These are phyloP conservation scores for Neelides sp. DNA, from an alignment of 1,140 invertebrate genomes.

Conservation along the genomic window DNA sequence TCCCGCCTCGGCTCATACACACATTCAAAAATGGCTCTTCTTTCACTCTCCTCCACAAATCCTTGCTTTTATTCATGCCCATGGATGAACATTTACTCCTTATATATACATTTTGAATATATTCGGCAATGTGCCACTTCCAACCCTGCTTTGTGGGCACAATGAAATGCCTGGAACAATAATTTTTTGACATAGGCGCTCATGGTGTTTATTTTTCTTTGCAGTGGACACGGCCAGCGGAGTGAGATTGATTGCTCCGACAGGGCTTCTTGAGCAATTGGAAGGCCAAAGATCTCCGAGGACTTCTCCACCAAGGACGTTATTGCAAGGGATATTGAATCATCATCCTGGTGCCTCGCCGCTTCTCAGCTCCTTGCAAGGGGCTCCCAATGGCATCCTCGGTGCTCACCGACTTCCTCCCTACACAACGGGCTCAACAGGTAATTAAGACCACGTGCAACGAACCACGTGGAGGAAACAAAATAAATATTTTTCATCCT, in stretches of 20 bases:
- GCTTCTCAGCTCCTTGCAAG: slow-evolving; percentile 25
- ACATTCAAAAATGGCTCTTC: no score
- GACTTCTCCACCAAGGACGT: slow-evolving; percentile 33
- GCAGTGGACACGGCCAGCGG: slow-evolving; percentile 27
- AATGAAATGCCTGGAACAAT: no score
- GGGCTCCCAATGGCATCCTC: slow-evolving; percentile 25
- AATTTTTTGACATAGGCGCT: no score
- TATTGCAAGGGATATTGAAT: slow-evolving; percentile 49
- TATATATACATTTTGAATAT: background rate
- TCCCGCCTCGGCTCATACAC: no score
- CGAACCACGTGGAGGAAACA: no score
- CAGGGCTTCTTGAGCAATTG: slow-evolving; percentile 29
- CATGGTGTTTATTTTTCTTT: slow-evolving; percentile 21
- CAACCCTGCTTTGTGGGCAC: no score
- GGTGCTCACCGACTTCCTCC: slow-evolving; percentile 22
- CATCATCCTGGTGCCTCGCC: slow-evolving; percentile 37
- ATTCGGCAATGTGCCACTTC: no score
- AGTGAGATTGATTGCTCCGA: slow-evolving; percentile 24
- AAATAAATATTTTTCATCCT: no score
- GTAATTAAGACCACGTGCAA: slow-evolving; percentile 9
- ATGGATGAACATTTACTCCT: background rate
- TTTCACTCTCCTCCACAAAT: no score
- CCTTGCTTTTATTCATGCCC: no score
- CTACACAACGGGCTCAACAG: slow-evolving; percentile 30
- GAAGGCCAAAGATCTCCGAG: slow-evolving; percentile 26